Percentiles rank a stretch among this genome's conserved stretches.
Conservation (phyloP, 2,888 invertebrate species). For the Polia nebulosa region DNA sequence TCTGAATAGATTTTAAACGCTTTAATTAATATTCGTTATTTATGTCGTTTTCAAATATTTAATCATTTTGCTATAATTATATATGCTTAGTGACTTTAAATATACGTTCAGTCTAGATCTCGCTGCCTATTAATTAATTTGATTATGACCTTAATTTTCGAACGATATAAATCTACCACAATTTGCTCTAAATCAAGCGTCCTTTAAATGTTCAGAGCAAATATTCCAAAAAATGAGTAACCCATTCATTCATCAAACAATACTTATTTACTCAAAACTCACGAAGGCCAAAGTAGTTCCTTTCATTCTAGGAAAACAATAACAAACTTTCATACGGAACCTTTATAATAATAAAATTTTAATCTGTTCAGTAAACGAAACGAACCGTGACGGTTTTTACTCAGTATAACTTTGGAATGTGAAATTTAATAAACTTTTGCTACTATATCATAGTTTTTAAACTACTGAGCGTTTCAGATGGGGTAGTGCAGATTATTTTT, state of each 20-base stretch:
- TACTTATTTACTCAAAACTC: constrained; percentile 44
- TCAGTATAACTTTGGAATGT: constrained; percentile 44
- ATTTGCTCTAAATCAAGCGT: not conserved
- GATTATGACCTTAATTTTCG: not conserved
- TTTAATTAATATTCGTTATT: too few species aligned
- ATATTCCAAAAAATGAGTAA: constrained; percentile 9
- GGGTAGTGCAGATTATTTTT: constrained; percentile 19
- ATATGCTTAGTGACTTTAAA: not conserved
- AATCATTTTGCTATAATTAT: too few species aligned
- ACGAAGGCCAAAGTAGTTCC: constrained; percentile 1
- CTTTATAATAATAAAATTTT: constrained; percentile 57
- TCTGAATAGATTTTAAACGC: too few species aligned
- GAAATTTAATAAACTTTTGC: constrained; percentile 52
- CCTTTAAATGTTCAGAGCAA: constrained; percentile 2
- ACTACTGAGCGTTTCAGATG: constrained; percentile 22
- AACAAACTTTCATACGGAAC: constrained; percentile 38
- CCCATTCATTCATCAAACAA: constrained; percentile 32
- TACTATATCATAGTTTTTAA: constrained; percentile 59
- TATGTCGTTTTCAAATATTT: too few species aligned
- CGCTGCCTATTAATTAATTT: not conserved
- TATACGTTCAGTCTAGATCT: constrained; percentile 6
- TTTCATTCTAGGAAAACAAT: constrained; percentile 31
- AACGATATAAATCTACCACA: not conserved
- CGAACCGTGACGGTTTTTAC: constrained; percentile 45
- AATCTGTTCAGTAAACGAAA: constrained; percentile 49